phyloP scores from a whole-genome alignment of 2,888 invertebrate species.

The Carpatolechia fugitivella region DNA sequence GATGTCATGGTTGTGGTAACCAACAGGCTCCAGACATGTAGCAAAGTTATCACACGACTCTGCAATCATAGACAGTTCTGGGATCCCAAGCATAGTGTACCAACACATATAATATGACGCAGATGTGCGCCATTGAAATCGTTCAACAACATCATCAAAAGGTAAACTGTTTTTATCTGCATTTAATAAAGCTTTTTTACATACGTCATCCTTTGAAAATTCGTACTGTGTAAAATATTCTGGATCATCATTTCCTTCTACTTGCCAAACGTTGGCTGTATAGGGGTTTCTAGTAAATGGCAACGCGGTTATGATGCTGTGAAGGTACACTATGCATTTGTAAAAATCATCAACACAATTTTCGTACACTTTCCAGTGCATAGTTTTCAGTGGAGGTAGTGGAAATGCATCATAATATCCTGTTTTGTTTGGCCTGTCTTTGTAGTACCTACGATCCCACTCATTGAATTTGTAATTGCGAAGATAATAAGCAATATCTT shows the following conservation, averaged over 20 bases:
- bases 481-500: constrained; percentile 80
- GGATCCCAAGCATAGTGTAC: constrained; percentile 79
- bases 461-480: constrained; percentile 82
- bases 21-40: constrained; percentile 69
- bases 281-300: constrained; percentile 74
- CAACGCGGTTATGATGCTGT: constrained; percentile 49
- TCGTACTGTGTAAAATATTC: constrained; percentile 13
- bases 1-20: constrained; percentile 71
- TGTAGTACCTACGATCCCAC: constrained; percentile 77
- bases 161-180: constrained; percentile 70
- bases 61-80: constrained; percentile 70
- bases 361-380: constrained; percentile 82
- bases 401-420: constrained; percentile 72
- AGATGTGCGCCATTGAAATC: constrained; percentile 81
- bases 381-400: constrained; percentile 70
- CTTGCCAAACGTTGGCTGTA: constrained; percentile 58
- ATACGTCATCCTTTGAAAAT: constrained; percentile 56
- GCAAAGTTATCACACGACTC: constrained; percentile 82
- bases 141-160: constrained; percentile 77
- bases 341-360: constrained; percentile 74
- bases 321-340: constrained; percentile 78
- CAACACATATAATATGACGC: constrained; percentile 84
- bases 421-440: constrained; percentile 31
- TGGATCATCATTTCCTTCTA: constrained; percentile 44
- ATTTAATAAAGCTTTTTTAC: constrained; percentile 56